Percentiles rank a stretch among this genome's conserved stretches.
Evolutionary conservation across 2,797 vertebrate species (phyloP).

Genomic region (Danio choprae): DNA sequence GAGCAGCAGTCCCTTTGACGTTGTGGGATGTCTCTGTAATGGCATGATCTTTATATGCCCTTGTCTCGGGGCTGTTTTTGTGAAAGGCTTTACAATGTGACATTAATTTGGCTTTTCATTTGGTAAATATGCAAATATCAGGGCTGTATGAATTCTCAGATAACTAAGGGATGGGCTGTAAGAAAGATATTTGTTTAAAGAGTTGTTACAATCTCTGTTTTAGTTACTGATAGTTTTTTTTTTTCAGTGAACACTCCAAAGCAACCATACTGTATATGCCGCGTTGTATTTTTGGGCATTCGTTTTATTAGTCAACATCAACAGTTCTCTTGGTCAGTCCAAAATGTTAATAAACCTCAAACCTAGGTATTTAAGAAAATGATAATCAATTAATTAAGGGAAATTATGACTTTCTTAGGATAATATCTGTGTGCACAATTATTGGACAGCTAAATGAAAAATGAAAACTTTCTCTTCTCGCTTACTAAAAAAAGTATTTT

Average conservation of each 20-base stretch:
- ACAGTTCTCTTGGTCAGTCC: neutral
- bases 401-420: too few species aligned
- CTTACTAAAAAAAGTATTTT: too few species aligned
- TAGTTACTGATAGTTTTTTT: neutral
- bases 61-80: slow-evolving; percentile 1
- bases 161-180: neutral
- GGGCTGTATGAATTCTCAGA: too few species aligned
- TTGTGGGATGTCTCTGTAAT: slow-evolving; percentile 49
- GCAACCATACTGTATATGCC: neutral
- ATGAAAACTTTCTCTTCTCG: too few species aligned
- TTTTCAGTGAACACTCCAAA: neutral
- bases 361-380: neutral
- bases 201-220: neutral
- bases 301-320: neutral
- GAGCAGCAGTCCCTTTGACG: slow-evolving; percentile 32
- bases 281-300: neutral
- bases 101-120: slow-evolving; percentile 35
- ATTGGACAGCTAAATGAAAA: neutral
- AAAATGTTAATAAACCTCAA: neutral
- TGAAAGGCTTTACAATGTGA: slow-evolving; percentile 18
- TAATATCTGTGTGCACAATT: too few species aligned
- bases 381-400: too few species aligned
- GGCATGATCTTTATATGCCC: slow-evolving; percentile 49
- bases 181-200: neutral
- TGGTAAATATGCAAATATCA: slow-evolving; percentile 1